A percentile compares a stretch with the other conserved stretches of the same genome.
Evolutionary conservation across 2,797 vertebrate genomes (phyloP).

Genomic region (Thaleichthys pacificus): DNA sequence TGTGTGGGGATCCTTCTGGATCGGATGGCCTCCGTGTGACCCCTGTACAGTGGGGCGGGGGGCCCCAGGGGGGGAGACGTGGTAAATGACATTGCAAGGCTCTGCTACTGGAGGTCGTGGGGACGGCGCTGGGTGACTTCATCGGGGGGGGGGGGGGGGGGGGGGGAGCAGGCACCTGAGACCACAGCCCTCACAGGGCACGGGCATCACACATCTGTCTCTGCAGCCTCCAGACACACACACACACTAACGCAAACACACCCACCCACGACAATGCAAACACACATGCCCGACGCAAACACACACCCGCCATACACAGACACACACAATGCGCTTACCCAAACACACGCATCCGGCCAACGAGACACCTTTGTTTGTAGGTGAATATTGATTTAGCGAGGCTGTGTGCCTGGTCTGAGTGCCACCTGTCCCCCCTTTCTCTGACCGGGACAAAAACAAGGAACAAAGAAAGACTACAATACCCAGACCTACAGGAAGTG

Average conservation of each 20-base stretch:
- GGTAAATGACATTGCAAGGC: background rate
- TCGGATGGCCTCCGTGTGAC: too few species aligned
- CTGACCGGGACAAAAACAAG: background rate
- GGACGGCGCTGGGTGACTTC: constrained; percentile 65
- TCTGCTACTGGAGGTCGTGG: constrained; percentile 66
- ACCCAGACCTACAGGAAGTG: background rate
- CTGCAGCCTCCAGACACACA: constrained; percentile 36
- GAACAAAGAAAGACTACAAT: background rate
- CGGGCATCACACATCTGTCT: constrained; percentile 31
- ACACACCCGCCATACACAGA: background rate
- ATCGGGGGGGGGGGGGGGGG: constrained; percentile 54
- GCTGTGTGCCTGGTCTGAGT: constrained; percentile 78
- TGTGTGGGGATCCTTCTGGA: too few species aligned
- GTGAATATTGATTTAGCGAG: constrained; percentile 77
- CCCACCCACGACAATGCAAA: background rate
- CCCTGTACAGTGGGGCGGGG: too few species aligned
- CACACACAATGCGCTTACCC: background rate
- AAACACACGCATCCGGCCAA: constrained; percentile 22
- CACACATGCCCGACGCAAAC: background rate
- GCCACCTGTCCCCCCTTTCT: constrained; percentile 81
- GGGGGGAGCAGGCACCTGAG: constrained; percentile 63
- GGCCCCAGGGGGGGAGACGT: too few species aligned
- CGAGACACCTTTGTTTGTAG: constrained; percentile 28
- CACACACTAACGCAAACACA: background rate
- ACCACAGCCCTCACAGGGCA: constrained; percentile 49